Percentiles rank a stretch among this genome's conserved stretches.
Conservation (phyloP, 2,113 vertebrate species). For the Ceyx margarethae region DNA sequence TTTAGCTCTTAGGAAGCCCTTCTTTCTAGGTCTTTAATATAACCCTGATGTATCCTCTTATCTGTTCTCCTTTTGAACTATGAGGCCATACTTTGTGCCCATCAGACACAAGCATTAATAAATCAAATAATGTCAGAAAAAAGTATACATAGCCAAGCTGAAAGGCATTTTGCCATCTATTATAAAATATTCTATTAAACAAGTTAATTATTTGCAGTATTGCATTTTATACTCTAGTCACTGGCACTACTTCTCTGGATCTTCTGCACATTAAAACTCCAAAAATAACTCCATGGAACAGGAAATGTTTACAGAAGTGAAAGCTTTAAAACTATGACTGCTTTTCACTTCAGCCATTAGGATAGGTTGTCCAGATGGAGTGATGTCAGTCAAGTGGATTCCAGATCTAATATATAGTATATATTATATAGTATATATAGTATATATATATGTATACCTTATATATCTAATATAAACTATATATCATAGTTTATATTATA, state of each 20-base stretch:
- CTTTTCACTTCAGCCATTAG: not conserved
- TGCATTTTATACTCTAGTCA: not conserved
- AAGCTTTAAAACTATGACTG: not conserved
- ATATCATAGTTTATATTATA: too few relatives aligned
- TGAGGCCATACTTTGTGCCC: not conserved
- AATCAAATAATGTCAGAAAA: not conserved
- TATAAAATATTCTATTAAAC: not conserved
- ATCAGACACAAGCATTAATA: not conserved
- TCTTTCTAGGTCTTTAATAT: not conserved
- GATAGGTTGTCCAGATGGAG: not conserved
- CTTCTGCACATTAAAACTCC: not conserved
- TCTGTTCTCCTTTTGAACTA: not conserved
- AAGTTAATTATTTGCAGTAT: slow-evolving; percentile 1
- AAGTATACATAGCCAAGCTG: not conserved
- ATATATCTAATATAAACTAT: too few relatives aligned
- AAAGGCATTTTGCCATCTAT: not conserved
- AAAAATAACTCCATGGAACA: not conserved
- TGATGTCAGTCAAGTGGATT: not conserved
- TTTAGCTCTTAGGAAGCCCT: not conserved
- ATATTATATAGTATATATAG: too few relatives aligned
- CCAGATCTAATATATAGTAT: not conserved
- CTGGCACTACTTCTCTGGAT: slow-evolving; percentile 1
- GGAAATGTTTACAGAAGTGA: slow-evolving; percentile 14
- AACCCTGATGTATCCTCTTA: not conserved
- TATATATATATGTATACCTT: too few relatives aligned